Evolutionary conservation across 2,797 vertebrate species (phyloP), one percentile per base, ranked within the genome.

Genomic region (Cephalopachus bancanus): DNA sequence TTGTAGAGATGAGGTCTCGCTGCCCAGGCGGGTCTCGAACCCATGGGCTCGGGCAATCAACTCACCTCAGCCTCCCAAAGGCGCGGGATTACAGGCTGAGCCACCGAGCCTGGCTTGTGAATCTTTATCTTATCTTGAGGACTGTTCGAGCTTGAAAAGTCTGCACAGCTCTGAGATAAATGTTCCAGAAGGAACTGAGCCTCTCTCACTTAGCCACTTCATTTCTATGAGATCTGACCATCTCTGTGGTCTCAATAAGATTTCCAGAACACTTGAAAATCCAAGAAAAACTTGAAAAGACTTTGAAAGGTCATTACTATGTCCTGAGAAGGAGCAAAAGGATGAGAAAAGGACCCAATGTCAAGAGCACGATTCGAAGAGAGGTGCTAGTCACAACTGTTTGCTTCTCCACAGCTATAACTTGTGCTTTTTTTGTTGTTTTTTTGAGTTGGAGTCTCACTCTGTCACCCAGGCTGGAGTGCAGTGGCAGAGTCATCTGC

Each of bases 91-190:
- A 37, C 37, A 37, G 37, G 37, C 37, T 37, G 37, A 37, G 37
- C 37, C 37, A 37, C 37, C 37, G 37, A 37, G 37, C 37, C 37
- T 3, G 37, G 37, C 37, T 37, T 37, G 37, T 37, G 37, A 37
- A 37, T 37, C 37, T 37, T 37, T 37, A 37, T 37, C 37, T 60
- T 87, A n/a, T 79, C 57, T 91, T 96, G 75, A 79, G 69, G 37
- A 49, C 15, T 53, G n/a, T 83, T 97, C 93, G 49, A 74, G 0
- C 1, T 57, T 49, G 94, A 37, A 89, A 94, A 93, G 81, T 97
- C 97, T 95, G 69, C 87, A 94, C 33, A 96, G 89, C 53, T 95
- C 94, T 53, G 65, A 79, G 59, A 75, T 78, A 96, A 44, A 1
- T 1, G 69, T 94, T 96, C 74, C 76, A 94, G 10, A 96, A 85